Evolutionary conservation across 2,888 invertebrate species (phyloP), one percentile per base, ranked within the genome.

Genomic region (Muschampia plurimacula): DNA sequence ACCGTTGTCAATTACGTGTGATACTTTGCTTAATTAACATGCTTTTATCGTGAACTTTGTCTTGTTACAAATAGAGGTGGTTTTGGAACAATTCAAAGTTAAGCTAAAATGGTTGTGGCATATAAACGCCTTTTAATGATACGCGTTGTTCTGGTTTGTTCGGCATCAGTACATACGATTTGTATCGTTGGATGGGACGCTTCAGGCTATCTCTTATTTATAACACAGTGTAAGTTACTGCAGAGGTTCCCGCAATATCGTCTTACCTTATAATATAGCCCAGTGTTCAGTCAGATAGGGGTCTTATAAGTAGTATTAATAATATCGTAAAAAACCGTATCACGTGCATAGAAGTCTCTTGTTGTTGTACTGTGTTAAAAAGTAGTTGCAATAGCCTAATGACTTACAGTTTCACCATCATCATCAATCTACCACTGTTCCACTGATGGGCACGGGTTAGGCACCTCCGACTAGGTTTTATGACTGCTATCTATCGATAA

Each of bases 101-200:
- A n/a, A 10, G 22, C 62, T 39, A 55, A 44, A 59, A 32, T 83
- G 77, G 85, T 84, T 86, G 85, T 89, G 86, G 82, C 83, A 78
- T 77, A 82, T 92, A 92, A 92, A 90, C 89, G 88, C 86, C 78
- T 89, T 91, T 90, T 92, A 92, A 91, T 92, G 90, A 87, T 87
- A 86, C 86, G 78, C 81, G 82, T 84, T 87, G 87, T 84, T 86
- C 81, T 78, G 80, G 77, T 80, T 77, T 76, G 80, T 82, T 82
- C 82, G 82, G 81, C 82, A 82, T 81, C 81, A 74, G 77, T 84
- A 85, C 84, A 86, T 88, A 86, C 81, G 81, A 72, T 72, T 72
- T 68, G 68, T 63, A 72, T 67, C 66, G 83, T 85, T 83, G 83
- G 84, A 84, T 84, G 85, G 71, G 80, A 72, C 76, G 89, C 92